Evolutionary conservation across 2,113 vertebrate species (phyloP), one percentile per base, ranked within the genome.

Genomic region (Epinephelus moara): DNA sequence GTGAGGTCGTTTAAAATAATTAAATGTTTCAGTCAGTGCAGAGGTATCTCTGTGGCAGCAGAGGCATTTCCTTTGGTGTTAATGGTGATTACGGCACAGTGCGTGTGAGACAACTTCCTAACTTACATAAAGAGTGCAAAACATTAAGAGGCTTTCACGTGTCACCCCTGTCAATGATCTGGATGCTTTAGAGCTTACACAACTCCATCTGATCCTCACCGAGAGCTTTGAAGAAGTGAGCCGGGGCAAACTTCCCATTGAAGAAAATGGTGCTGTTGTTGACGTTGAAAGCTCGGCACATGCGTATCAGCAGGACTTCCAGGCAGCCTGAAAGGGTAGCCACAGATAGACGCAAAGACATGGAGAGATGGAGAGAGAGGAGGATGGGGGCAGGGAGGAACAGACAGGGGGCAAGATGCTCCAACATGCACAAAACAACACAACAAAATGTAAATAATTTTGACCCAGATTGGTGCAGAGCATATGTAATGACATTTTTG

Each of bases 261-360:
- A 98, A 98, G 93, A 98, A 96, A 64, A 98, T 60, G 3, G 95
- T 97, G 94, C 93, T 96, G 95, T 97, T 97, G 91, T 95, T 80
- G 81, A 96, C 95, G 87, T 98, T 98, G 90, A 97, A 98, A 0
- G 95, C 96, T 1, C 96, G 95, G 88, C 96, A 96, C 97, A 97
- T 97, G 21, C 97, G 96, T 80, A 98, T 96, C 82, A 98, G 95
- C 61, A 98, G 96, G 70, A 98, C 96, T 88, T 97, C 97, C 53
- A 98, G 91, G 79, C 97, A 98, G 77, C 97, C 97, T 98, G 92
- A 85, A 92, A 91, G 59, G 49, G 76, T 75, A 85, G 76, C 56
- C 88, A 92, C 45, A 90, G 80, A 81, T 73, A 90, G 64, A 89
- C 82, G 80, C 82, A 92, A 64, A 85, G 75, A 92, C 10, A 76